A percentile compares a stretch with the other conserved stretches of the same genome.
These are phyloP conservation scores for Hyles euphorbiae DNA, from an alignment of 1,140 invertebrate genomes.

Conservation along the genomic window DNA sequence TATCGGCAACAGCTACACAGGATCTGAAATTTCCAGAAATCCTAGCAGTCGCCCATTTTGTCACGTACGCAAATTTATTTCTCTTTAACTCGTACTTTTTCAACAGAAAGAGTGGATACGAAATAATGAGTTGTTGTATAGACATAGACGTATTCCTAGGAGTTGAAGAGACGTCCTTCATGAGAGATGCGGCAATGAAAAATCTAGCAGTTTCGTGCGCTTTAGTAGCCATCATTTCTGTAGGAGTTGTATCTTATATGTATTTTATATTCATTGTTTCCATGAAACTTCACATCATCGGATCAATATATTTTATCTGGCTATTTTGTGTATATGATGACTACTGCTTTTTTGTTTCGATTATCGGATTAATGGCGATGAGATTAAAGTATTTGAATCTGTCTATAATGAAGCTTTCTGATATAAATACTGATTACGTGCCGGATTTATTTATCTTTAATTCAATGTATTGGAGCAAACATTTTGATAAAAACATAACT, in stretches of 20 bases:
- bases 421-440: conserved; percentile 31
- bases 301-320: conserved; percentile 24
- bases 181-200: conserved; percentile 29
- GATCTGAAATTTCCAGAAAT: conserved; percentile 26
- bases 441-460: conserved; percentile 39
- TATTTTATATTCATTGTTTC: conserved; percentile 19
- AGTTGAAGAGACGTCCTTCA: conserved; percentile 39
- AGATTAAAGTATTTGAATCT: conserved; percentile 44
- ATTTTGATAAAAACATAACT: conserved; percentile 33
- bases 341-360: conserved; percentile 22
- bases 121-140: conserved; percentile 27
- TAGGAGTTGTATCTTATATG: conserved; percentile 16
- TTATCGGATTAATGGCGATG: conserved; percentile 25
- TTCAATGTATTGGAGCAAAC: conserved; percentile 34
- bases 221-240: conserved; percentile 13
- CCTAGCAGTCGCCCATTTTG: conserved; percentile 17
- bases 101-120: conserved; percentile 23
- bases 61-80: conserved; percentile 17
- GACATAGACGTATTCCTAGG: conserved; percentile 42
- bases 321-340: conserved; percentile 36
- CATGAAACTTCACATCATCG: conserved; percentile 22
- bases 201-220: conserved; percentile 11
- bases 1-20: conserved; percentile 14
- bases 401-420: conserved; percentile 41
- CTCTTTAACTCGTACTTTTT: conserved; percentile 27